phyloP scores from a whole-genome alignment of 2,113 vertebrate species.

The Ovis canadensis region DNA sequence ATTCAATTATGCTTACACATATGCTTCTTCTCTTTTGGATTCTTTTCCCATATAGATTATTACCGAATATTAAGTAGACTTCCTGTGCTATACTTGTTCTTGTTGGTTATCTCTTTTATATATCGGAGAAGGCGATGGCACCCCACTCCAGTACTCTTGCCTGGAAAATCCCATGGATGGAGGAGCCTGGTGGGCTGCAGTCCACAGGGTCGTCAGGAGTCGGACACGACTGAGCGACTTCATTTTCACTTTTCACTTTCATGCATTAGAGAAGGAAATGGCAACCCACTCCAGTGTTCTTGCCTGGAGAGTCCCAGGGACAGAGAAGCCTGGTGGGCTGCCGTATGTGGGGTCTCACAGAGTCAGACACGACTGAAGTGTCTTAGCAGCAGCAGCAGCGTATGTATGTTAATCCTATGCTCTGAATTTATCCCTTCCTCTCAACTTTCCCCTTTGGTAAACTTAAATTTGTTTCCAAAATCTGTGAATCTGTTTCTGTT shows the following conservation, averaged over 20 bases:
- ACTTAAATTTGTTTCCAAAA: neutral
- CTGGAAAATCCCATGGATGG: too few relatives aligned
- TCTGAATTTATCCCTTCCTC: neutral
- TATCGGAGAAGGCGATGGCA: neutral
- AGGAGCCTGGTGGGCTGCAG: too few relatives aligned
- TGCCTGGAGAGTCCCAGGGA: too few relatives aligned
- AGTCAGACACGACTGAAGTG: too few relatives aligned
- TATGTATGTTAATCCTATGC: neutral
- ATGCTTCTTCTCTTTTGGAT: neutral
- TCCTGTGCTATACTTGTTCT: neutral
- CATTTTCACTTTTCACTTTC: too few relatives aligned
- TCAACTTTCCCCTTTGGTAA: neutral
- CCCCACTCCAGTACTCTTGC: too few relatives aligned
- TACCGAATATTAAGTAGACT: neutral
- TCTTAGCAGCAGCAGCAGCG: neutral
- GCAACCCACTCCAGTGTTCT: too few relatives aligned
- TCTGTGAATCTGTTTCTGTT: neutral
- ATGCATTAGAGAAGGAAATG: too few relatives aligned
- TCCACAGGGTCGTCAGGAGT: too few relatives aligned
- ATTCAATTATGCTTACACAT: neutral
- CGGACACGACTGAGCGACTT: fast-evolving
- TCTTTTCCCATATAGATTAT: neutral
- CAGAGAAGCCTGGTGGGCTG: too few relatives aligned
- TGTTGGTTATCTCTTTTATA: neutral
- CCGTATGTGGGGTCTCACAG: too few relatives aligned